These are phyloP conservation scores for Rhea pennata DNA, from an alignment of 2,113 vertebrate genomes.

Conservation along the genomic window DNA sequence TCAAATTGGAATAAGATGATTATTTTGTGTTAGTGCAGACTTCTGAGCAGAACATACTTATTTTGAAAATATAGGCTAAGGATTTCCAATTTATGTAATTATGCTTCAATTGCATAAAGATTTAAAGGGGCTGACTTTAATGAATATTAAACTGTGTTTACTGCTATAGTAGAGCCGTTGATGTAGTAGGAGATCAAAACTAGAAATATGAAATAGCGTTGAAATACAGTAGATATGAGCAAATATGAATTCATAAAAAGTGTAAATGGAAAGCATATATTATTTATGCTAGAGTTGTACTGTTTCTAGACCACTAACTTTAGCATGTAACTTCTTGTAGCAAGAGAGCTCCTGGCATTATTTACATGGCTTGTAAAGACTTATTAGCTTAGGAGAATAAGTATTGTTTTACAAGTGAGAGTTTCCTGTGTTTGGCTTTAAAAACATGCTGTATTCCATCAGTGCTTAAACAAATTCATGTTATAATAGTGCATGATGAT, in stretches of 20 bases:
- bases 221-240: neutral
- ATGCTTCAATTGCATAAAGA: neutral
- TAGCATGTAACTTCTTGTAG: neutral
- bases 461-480: neutral
- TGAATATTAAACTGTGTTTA: neutral
- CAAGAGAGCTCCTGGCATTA: neutral
- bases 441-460: neutral
- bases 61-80: neutral
- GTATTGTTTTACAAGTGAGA: neutral
- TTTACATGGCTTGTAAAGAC: neutral
- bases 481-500: neutral
- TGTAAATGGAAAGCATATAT: neutral
- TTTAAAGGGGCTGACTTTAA: neutral
- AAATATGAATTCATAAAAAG: neutral
- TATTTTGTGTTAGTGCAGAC: neutral
- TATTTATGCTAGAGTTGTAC: neutral
- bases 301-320: neutral
- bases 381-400: neutral
- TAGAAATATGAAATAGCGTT: neutral
- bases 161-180: neutral
- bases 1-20: neutral
- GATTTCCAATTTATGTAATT: neutral
- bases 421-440: neutral
- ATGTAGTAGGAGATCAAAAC: neutral
- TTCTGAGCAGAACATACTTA: neutral